Percentiles rank a stretch among this genome's conserved stretches.
phyloP scores from a whole-genome alignment of 2,113 vertebrate species.

The Ochotona curzoniae region DNA sequence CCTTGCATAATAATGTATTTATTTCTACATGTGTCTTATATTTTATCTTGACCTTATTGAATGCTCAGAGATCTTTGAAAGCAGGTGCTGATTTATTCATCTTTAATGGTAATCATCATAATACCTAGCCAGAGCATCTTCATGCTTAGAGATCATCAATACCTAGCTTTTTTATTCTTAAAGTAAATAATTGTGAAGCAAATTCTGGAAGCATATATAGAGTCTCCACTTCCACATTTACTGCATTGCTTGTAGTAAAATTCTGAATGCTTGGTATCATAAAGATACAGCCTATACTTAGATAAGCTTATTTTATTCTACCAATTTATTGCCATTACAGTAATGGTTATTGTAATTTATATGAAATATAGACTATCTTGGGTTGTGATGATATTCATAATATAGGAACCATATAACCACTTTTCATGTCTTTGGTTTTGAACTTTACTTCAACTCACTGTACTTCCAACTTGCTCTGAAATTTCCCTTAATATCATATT shows the following conservation, averaged over 20 bases:
- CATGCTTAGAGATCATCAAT: background rate
- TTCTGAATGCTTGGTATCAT: background rate
- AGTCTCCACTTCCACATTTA: conserved; percentile 18
- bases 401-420: background rate
- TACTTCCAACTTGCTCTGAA: background rate
- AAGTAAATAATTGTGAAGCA: background rate
- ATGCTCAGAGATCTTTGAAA: conserved; percentile 34
- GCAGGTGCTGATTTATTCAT: background rate
- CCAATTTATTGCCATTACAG: background rate
- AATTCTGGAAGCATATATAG: background rate
- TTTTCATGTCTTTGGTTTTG: conserved; percentile 28
- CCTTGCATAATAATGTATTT: conserved; percentile 25
- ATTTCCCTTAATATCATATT: background rate
- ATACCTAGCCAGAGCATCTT: conserved; percentile 17
- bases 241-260: conserved; percentile 21
- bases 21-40: background rate
- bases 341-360: background rate
- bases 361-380: background rate
- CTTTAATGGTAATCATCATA: background rate
- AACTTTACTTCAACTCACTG: conserved; percentile 8
- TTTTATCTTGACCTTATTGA: background rate
- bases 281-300: background rate
- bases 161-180: conserved; percentile 12
- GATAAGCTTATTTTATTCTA: background rate
- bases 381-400: conserved; percentile 20